Base-by-base conservation (phyloP, 2,797 vertebrate species). In the Sparus aurata region DNA sequence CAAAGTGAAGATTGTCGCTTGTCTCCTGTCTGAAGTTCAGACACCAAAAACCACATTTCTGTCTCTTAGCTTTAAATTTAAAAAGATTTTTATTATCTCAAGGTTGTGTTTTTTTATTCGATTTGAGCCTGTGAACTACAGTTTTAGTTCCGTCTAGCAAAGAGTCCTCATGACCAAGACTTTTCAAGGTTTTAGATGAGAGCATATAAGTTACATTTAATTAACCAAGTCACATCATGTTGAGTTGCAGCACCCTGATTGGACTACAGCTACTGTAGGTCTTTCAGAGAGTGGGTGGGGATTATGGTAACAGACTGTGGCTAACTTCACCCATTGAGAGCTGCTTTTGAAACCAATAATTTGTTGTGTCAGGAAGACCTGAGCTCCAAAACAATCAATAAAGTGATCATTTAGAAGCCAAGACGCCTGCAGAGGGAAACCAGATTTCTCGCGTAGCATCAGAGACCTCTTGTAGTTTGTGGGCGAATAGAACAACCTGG, bases 401-500 rank as follows among this genome's bases (percentile, higher is more conserved):
- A 41, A 59, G 52, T 50, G 0, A 66, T 62, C 1, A 34, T 53
- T 64, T 50, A 49, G 25, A 30, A 79, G 60, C 22, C 46, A 15
- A 54, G 58, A 61, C 27, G 4, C 7, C 50, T 45, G 54, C 34
- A 34, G 17, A 45, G 25, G 20, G 25, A 63, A 25, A 53, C 5
- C 38, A 18, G 25, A 67, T 47, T 46, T 9, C 50, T 34, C 49
- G 23, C 2, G 17, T 13, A 53, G 41, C 38, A n/a, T 52, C 1
- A 68, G 1, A 62, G 2, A 25, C 23, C 54, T 43, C 47, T 49
- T 2, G 3, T 3, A 7, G 22, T 60, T 61, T 46, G 11, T 43
- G 3, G 43, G 10, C 57, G 1, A 53, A 53, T 69, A 62, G 73
- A 80, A 75, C 70, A 75, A 82, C 70, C 60, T 38, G 76, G 80